Percentiles rank a stretch among this genome's conserved stretches.
Conservation (phyloP, 92 coral and sea anemone genomes). For the Actinernus sp. region DNA sequence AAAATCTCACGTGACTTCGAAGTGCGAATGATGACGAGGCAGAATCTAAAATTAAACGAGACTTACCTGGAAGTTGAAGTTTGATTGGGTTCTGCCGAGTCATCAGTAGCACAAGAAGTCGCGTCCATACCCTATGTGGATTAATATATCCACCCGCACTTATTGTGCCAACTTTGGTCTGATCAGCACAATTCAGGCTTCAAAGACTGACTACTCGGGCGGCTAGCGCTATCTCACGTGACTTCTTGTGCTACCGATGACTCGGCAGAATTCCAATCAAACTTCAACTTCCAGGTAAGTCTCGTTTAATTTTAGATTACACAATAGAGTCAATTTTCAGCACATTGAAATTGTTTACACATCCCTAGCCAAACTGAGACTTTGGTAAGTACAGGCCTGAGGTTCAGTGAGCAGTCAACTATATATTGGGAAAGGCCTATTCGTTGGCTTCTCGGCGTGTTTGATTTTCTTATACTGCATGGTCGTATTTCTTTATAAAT, state of each 20-base stretch:
- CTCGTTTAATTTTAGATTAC: neutral
- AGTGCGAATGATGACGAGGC: slow-evolving; percentile 56
- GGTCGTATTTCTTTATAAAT: no score
- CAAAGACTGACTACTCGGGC: neutral
- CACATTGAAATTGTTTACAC: no score
- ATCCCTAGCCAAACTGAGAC: no score
- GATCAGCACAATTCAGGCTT: neutral
- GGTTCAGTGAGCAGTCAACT: no score
- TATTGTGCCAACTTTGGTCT: neutral
- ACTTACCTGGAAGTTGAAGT: slow-evolving; percentile 76
- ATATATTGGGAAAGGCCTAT: no score
- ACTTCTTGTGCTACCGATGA: neutral
- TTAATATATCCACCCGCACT: neutral
- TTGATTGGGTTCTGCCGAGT: slow-evolving; percentile 79
- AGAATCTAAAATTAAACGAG: slow-evolving; percentile 33
- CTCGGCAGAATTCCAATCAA: neutral
- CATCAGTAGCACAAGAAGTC: slow-evolving; percentile 77
- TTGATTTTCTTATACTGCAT: no score
- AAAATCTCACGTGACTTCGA: slow-evolving; percentile 67
- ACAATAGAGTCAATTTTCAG: no score
- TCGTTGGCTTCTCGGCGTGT: no score
- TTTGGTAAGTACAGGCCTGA: no score
- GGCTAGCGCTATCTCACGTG: neutral
- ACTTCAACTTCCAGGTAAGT: neutral
- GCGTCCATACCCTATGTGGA: slow-evolving; percentile 11